Evolutionary conservation across 2,888 invertebrate genomes (phyloP).

Genomic region (Cheilosia grossa): DNA sequence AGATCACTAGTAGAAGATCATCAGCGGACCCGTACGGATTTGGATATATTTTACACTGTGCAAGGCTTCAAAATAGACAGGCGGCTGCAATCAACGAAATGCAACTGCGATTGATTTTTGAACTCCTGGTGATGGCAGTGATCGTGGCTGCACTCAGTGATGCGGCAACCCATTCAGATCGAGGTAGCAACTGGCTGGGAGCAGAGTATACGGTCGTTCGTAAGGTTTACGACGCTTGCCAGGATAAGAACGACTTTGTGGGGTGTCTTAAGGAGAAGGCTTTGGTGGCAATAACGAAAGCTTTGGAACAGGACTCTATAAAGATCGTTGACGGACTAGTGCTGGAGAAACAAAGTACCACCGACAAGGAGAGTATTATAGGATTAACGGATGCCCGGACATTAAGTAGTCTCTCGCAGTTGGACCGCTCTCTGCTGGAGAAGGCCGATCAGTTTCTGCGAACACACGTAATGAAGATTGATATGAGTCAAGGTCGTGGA

Average conservation of each 20-base stretch:
- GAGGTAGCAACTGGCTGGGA: conserved; percentile 78
- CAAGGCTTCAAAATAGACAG: conserved; percentile 19
- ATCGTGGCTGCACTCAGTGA: conserved; percentile 53
- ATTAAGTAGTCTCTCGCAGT: conserved; percentile 84
- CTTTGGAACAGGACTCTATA: conserved; percentile 86
- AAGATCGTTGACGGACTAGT: conserved; percentile 86
- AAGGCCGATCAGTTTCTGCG: conserved; percentile 86
- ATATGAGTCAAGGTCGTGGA: conserved; percentile 83
- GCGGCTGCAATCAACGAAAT: conserved; percentile 51
- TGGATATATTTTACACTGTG: conserved; percentile 44
- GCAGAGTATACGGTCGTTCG: conserved; percentile 86
- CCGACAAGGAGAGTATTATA: conserved; percentile 82
- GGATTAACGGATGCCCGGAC: conserved; percentile 85
- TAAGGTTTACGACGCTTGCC: conserved; percentile 87
- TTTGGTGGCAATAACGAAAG: conserved; percentile 85
- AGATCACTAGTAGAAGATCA: conserved; percentile 76
- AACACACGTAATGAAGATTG: conserved; percentile 87
- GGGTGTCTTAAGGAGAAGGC: conserved; percentile 87
- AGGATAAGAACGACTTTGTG: conserved; percentile 85
- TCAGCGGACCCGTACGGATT: conserved; percentile 59
- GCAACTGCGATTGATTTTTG: conserved; percentile 71
- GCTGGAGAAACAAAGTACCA: conserved; percentile 85
- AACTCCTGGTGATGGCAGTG: conserved; percentile 64
- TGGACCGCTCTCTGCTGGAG: conserved; percentile 84
- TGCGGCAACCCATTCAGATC: conserved; percentile 49